Evolutionary conservation across 2,797 vertebrate genomes (phyloP).

Genomic region (Thaleichthys pacificus): DNA sequence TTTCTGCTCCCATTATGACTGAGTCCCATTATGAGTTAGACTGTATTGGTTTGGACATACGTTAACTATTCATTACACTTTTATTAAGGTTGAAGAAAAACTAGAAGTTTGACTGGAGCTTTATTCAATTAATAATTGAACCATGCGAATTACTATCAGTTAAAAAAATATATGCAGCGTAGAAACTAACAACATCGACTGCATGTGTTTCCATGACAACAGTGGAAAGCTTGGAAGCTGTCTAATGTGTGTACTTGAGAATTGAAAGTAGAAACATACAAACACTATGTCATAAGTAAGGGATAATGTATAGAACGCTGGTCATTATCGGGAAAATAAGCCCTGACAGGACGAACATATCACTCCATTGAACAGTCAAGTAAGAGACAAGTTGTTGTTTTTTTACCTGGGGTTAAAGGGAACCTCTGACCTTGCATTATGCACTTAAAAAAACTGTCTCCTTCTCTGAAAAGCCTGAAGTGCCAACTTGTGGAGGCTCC

Average conservation of each 20-base stretch:
- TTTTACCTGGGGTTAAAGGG: neutral
- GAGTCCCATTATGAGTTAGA: neutral
- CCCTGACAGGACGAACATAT: too few relatives aligned
- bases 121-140: neutral
- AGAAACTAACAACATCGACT: slow-evolving; percentile 12
- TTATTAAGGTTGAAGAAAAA: neutral
- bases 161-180: neutral
- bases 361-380: too few relatives aligned
- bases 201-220: slow-evolving; percentile 61
- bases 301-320: too few relatives aligned
- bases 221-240: slow-evolving; percentile 16
- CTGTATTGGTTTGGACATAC: too few relatives aligned
- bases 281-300: neutral
- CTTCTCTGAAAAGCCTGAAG: too few relatives aligned
- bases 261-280: neutral
- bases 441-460: too few relatives aligned
- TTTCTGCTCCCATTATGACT: neutral
- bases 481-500: neutral
- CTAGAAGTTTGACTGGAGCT: neutral
- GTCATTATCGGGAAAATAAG: too few relatives aligned
- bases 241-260: neutral
- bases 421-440: too few relatives aligned
- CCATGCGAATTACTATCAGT: neutral
- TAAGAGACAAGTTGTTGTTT: neutral
- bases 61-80: neutral